Evolutionary conservation across 2,888 invertebrate genomes (phyloP).

Genomic region (Drosophila aldrichi): DNA sequence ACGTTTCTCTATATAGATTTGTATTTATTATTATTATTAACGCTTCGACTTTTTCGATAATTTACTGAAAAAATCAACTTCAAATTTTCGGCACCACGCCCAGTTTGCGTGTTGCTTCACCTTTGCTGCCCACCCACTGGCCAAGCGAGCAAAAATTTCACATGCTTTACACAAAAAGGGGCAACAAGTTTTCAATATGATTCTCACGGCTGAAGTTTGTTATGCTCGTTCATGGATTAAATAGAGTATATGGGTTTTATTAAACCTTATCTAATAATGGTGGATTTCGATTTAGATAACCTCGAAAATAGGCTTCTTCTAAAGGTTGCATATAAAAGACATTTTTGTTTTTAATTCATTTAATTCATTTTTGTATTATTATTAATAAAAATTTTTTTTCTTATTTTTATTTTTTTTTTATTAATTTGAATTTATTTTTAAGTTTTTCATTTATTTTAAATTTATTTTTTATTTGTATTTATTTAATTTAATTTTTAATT

Average conservation of each 20-base stretch:
- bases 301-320: too few relatives aligned
- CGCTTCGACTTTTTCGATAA: conserved; percentile 22
- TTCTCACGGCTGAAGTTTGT: conserved; percentile 68
- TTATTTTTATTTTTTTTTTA: too few relatives aligned
- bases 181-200: conserved; percentile 66
- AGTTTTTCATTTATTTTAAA: too few relatives aligned
- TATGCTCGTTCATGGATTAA: neutral
- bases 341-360: too few relatives aligned
- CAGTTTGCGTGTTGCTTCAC: conserved; percentile 32
- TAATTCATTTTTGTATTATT: too few relatives aligned
- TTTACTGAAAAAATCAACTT: conserved; percentile 29
- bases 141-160: conserved; percentile 50
- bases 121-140: conserved; percentile 60
- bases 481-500: too few relatives aligned
- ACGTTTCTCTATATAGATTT: conserved; percentile 34
- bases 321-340: too few relatives aligned
- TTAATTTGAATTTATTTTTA: too few relatives aligned
- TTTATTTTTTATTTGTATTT: too few relatives aligned
- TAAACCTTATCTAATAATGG: too few relatives aligned
- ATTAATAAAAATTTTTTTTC: too few relatives aligned
- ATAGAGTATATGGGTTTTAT: neutral
- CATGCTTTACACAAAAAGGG: conserved; percentile 27
- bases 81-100: conserved; percentile 39
- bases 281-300: too few relatives aligned
- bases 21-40: conserved; percentile 23